phyloP scores from a whole-genome alignment of 2,113 vertebrate species.

The Propithecus coquereli region DNA sequence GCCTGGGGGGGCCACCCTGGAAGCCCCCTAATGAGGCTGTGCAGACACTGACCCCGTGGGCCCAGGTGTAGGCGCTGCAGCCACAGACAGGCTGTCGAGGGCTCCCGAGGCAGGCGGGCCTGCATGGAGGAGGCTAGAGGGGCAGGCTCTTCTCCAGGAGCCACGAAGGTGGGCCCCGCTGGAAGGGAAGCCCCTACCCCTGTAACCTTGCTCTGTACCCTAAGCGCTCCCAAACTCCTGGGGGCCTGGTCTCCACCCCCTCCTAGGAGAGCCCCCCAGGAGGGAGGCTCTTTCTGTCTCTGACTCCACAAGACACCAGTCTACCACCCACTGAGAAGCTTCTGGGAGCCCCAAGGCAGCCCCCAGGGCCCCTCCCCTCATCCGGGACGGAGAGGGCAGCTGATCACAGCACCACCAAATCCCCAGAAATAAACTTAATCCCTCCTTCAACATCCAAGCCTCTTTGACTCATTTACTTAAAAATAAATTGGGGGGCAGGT shows the following conservation, averaged over 20 bases:
- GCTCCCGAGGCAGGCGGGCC: not conserved
- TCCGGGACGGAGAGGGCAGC: not conserved
- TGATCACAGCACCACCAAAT: rapidly evolving
- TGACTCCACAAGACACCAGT: not conserved
- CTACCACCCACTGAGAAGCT: not conserved
- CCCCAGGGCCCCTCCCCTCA: not conserved
- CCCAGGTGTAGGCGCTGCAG: not conserved
- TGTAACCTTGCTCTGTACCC: rapidly evolving
- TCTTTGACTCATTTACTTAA: not conserved
- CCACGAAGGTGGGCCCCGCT: not conserved
- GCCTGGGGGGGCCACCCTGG: not conserved
- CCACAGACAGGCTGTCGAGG: not conserved
- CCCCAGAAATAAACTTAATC: rapidly evolving
- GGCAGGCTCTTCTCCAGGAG: not conserved
- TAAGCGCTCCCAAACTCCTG: rapidly evolving
- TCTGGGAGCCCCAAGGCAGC: not conserved
- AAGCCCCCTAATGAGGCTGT: not conserved
- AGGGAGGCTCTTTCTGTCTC: not conserved
- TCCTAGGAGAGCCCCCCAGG: no score
- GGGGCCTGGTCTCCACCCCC: not conserved
- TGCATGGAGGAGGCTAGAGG: not conserved
- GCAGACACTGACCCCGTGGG: no score
- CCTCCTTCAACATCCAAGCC: not conserved
- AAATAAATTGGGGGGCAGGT: not conserved
- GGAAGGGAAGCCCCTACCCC: not conserved